Conservation (phyloP, 2,888 invertebrate genomes). For the Leucoma salicis region DNA sequence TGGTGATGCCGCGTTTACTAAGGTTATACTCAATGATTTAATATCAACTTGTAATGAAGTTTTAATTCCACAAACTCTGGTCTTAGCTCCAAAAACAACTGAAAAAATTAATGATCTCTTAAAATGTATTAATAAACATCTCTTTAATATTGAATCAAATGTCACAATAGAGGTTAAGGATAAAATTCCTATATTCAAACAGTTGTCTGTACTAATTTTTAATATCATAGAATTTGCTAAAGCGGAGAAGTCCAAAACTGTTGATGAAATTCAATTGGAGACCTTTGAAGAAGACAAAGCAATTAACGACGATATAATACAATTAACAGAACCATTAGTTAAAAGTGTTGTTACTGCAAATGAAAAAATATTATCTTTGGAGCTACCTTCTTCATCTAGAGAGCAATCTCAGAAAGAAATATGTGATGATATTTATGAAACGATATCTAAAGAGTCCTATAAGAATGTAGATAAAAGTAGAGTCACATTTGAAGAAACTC, state of each 20-base stretch:
- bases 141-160: constrained; percentile 46
- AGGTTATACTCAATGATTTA: constrained; percentile 62
- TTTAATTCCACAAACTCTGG: constrained; percentile 31
- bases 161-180: constrained; percentile 64
- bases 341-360: too few relatives aligned
- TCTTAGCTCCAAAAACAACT: constrained; percentile 26
- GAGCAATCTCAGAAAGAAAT: neutral
- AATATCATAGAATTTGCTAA: constrained; percentile 35
- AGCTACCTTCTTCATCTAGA: neutral
- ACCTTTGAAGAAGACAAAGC: neutral
- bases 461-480: neutral
- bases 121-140: constrained; percentile 36
- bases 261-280: neutral
- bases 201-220: constrained; percentile 44
- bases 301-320: neutral
- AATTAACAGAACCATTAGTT: neutral
- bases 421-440: neutral
- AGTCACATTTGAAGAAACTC: neutral
- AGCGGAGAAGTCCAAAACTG: constrained; percentile 9
- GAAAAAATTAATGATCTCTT: constrained; percentile 29
- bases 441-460: neutral
- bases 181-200: constrained; percentile 68
- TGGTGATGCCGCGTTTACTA: constrained; percentile 67
- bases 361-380: neutral
- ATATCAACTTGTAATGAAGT: constrained; percentile 43